Conservation (phyloP, 2,888 invertebrate genomes). For the Amitus sp. region DNA sequence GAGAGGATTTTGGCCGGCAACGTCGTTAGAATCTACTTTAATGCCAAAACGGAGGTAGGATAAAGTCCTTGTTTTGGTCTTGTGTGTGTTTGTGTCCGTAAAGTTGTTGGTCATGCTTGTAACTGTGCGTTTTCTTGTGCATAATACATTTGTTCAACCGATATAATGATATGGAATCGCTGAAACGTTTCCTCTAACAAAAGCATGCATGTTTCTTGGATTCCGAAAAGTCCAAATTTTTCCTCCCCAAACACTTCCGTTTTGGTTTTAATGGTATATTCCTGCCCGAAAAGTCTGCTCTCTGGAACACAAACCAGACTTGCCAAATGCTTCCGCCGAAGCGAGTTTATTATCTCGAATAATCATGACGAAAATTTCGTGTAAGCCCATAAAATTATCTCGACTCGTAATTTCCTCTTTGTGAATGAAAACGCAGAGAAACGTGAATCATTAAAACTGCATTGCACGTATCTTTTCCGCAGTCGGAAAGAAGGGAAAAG, state of each 20-base stretch:
- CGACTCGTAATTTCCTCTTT: not conserved
- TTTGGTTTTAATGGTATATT: not conserved
- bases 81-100: constrained; percentile 19
- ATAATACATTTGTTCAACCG: not conserved
- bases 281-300: constrained; percentile 36
- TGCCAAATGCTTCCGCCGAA: constrained; percentile 11
- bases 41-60: constrained; percentile 36
- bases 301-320: constrained; percentile 27
- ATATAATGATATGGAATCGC: no score
- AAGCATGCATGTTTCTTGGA: no score
- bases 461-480: not conserved
- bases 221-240: constrained; percentile 4
- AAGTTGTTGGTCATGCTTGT: constrained; percentile 1
- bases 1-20: constrained; percentile 23
- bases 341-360: constrained; percentile 29
- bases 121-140: not conserved
- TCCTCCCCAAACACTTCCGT: not conserved
- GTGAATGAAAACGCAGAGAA: not conserved
- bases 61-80: constrained; percentile 20
- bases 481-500: not conserved
- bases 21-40: constrained; percentile 28
- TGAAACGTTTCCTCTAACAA: no score
- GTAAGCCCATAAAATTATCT: constrained; percentile 1
- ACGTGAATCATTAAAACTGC: not conserved
- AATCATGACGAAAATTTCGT: no score